Evolutionary conservation across 2,113 vertebrate genomes (phyloP), one percentile per base, ranked within the genome.

Genomic region (Pseudolaguvia tuberculata): DNA sequence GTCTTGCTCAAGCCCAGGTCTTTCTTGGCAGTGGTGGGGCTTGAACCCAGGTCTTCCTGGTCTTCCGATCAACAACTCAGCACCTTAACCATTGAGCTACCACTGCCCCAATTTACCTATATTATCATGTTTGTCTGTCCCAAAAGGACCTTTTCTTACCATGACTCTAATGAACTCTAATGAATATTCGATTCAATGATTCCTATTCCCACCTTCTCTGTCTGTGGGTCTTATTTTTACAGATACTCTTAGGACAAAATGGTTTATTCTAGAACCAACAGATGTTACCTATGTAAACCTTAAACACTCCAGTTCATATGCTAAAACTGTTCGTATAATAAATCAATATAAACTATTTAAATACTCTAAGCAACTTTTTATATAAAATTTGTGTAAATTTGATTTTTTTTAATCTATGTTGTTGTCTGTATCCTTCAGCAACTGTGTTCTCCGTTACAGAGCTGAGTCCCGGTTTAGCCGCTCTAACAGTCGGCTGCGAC

Each of bases 381-480:
- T 15, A 63, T 5, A 65, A 39, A 42, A 66, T 42, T 27, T 48
- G 45, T 50, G 25, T 12, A 50, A 17, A 14, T 10, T 11, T 5
- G 18, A 29, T 29, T 9, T 48, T 18, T 67, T 8, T 66, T 1
- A 50, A 50, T 50, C 15, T 29, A 13, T 50, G 39, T 47, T 67
- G 9, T 50, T 67, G 47, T 50, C 63, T 29, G 7, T 11, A 48
- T 29, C 63, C 27, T 50, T 23, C 45, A 29, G 45, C 25, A 50
- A 29, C 27, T 27, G n/a, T 70, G 57, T 27, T 61, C 45, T 77
- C 5, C 14, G 17, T 48, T 75, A 39, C 82, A 91, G 91, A 84
- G 31, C 53, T 90, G 73, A 88, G 87, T 39, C 83, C 87, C 0
- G 86, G 87, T 29, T 75, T 88, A 29, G 87, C 86, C 1, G 88